These are phyloP conservation scores for Colinus virginianus DNA, from an alignment of 2,113 vertebrate genomes.

Conservation along the genomic window DNA sequence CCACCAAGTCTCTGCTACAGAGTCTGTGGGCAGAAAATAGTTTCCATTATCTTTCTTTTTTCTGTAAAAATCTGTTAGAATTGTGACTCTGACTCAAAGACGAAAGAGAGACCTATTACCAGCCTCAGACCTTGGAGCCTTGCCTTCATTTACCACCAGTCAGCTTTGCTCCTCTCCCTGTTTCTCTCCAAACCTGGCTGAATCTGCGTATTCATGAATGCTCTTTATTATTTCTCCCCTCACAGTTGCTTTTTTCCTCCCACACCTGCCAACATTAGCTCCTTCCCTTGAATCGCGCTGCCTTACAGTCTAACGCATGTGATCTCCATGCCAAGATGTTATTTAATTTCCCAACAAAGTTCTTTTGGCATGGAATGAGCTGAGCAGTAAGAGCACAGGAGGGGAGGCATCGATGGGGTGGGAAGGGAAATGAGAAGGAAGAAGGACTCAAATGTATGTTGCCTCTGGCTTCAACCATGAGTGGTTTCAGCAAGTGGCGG, in stretches of 20 bases:
- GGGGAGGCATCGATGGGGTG: not conserved
- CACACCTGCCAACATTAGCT: conserved; percentile 73
- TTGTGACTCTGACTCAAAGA: not conserved
- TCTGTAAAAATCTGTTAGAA: not conserved
- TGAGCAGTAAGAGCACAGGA: conserved; percentile 1
- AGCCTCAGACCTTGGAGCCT: conserved; percentile 5
- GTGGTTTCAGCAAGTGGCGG: not conserved
- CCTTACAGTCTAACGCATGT: conserved; percentile 45
- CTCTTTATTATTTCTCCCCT: conserved; percentile 59
- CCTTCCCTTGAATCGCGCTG: conserved; percentile 54
- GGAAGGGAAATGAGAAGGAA: not conserved
- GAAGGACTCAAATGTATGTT: not conserved
- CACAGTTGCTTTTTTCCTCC: conserved; percentile 68
- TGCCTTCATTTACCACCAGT: conserved; percentile 55
- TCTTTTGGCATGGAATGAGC: conserved; percentile 37
- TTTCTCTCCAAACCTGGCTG: not conserved
- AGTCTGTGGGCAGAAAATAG: not conserved
- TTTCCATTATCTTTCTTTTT: not conserved
- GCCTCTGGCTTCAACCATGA: not conserved
- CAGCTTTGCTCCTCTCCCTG: conserved; percentile 19
- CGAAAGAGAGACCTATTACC: not conserved
- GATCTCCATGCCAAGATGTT: conserved; percentile 67
- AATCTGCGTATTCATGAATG: conserved; percentile 33
- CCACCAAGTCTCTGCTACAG: not conserved
- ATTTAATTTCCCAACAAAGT: conserved; percentile 72